phyloP scores from a whole-genome alignment of 64 coral and sea anemone genomes.

The Catalaphyllia jardinei region DNA sequence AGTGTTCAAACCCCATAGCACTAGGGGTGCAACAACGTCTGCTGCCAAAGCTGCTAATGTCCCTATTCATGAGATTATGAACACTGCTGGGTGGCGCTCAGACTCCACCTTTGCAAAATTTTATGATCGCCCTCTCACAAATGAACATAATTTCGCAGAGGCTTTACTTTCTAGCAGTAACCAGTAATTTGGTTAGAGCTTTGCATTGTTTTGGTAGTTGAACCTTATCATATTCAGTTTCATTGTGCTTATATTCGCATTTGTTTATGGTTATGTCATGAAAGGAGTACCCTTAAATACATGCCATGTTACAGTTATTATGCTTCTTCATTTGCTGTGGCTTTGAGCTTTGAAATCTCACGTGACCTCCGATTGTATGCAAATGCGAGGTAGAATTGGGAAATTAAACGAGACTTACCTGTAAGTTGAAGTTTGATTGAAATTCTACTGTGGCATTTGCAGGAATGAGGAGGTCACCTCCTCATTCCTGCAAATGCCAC shows the following conservation, averaged over 20 bases:
- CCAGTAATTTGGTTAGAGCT: no score
- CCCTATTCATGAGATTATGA: background rate
- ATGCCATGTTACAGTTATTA: background rate
- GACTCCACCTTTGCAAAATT: background rate
- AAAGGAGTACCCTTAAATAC: background rate
- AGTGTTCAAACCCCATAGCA: conserved; percentile 5
- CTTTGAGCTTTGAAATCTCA: conserved; percentile 28
- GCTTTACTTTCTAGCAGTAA: no score
- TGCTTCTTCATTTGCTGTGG: background rate
- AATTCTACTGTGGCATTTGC: no score
- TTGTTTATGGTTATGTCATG: no score
- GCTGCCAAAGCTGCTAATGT: background rate
- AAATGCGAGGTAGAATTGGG: conserved; percentile 3
- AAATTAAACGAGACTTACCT: no score
- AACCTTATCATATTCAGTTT: no score
- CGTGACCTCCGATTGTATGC: conserved; percentile 16
- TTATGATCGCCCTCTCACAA: background rate
- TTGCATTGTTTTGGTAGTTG: no score
- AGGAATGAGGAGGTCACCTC: no score
- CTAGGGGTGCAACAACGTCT: background rate
- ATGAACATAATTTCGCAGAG: no score
- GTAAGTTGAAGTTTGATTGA: no score
- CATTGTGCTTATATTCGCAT: no score
- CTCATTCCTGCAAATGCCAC: no score
- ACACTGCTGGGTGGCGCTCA: background rate